These are phyloP conservation scores for Gallinago undulata DNA, from an alignment of 2,113 vertebrate genomes.

Conservation along the genomic window DNA sequence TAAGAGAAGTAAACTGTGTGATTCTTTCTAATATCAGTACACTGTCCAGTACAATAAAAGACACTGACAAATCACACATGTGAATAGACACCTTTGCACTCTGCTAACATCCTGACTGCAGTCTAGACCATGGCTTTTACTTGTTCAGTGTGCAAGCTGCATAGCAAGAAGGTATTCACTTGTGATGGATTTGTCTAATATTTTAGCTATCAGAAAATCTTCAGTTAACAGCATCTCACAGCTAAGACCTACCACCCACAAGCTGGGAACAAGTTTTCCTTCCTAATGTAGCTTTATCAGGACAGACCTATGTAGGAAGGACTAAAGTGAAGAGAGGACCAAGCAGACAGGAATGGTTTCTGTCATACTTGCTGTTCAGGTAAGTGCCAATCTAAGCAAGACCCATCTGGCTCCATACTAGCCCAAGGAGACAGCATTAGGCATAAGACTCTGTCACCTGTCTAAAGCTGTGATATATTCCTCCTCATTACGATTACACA, in stretches of 20 bases:
- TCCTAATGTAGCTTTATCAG: background rate
- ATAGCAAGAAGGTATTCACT: background rate
- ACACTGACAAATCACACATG: background rate
- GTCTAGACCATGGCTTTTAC: background rate
- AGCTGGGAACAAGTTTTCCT: background rate
- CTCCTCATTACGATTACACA: background rate
- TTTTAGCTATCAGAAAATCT: background rate
- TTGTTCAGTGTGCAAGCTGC: background rate
- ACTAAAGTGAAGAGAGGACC: background rate
- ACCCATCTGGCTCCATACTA: background rate
- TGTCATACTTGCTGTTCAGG: background rate
- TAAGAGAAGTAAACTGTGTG: background rate
- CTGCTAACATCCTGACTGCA: background rate
- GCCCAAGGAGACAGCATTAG: background rate
- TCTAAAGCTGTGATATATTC: background rate
- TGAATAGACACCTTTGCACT: background rate
- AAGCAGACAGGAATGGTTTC: background rate
- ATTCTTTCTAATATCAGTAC: background rate
- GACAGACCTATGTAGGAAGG: background rate
- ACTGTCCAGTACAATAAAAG: background rate
- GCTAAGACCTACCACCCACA: background rate
- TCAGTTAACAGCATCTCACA: background rate
- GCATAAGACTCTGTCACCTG: background rate
- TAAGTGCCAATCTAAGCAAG: background rate
- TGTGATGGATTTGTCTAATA: background rate